These are phyloP conservation scores for Chondrosia reniformis DNA, from an alignment of 37 sponge, comb jelly and placozoan species.

Conservation along the genomic window DNA sequence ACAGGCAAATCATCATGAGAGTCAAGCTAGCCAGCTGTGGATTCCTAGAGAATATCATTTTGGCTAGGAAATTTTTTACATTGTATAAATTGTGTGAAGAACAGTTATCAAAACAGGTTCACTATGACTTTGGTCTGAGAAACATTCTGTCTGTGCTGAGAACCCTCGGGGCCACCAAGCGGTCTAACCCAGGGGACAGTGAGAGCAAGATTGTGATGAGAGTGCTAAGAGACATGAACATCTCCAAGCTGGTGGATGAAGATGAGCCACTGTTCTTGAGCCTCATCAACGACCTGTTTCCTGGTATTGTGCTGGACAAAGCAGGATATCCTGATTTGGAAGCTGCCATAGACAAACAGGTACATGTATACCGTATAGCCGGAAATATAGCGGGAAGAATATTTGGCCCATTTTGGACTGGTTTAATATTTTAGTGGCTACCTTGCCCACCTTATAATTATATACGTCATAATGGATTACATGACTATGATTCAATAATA, in stretches of 20 bases:
- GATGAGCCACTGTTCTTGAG: conserved; percentile 96
- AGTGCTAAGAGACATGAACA: conserved; percentile 97
- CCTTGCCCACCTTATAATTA: no score
- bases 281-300: conserved; percentile 94
- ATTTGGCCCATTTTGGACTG: no score
- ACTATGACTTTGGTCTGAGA: conserved; percentile 97
- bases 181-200: conserved; percentile 81
- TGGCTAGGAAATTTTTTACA: conserved; percentile 94
- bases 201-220: conserved; percentile 97
- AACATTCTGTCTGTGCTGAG: conserved; percentile 97
- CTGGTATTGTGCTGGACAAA: conserved; percentile 94
- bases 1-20: conserved; percentile 94
- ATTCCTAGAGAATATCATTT: conserved; percentile 86
- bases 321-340: conserved; percentile 97
- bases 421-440: no score
- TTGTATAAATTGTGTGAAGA: conserved; percentile 97
- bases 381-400: no score
- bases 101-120: conserved; percentile 97
- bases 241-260: conserved; percentile 97
- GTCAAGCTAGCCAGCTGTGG: conserved; percentile 95
- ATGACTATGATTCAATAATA: no score
- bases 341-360: conserved; percentile 75
- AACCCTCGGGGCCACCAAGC: conserved; percentile 89
- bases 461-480: no score
- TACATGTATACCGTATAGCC: no score